Evolutionary conservation across 2,888 invertebrate genomes (phyloP).

Genomic region (Drosophila algonquin): DNA sequence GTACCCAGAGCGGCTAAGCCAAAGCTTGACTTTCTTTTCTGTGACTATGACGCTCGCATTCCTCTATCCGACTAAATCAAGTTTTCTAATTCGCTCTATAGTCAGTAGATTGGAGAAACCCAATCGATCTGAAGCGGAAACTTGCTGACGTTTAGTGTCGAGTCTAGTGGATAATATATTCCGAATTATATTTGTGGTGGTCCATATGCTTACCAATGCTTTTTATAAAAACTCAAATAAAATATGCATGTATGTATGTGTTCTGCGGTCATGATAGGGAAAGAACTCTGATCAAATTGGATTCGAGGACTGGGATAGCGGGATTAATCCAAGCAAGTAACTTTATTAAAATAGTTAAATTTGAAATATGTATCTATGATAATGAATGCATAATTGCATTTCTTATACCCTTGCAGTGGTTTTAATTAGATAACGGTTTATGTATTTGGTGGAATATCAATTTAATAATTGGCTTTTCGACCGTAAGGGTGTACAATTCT

Average conservation of each 20-base stretch:
- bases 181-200: no score
- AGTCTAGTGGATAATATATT: not conserved
- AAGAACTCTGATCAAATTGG: slow-evolving; percentile 7
- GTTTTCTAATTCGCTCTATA: not conserved
- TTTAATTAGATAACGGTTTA: slow-evolving; percentile 28
- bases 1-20: no score
- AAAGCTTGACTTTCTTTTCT: not conserved
- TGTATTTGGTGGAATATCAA: slow-evolving; percentile 16
- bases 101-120: not conserved
- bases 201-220: not conserved
- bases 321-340: slow-evolving; percentile 44
- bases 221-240: not conserved
- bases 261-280: no score
- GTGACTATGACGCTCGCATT: not conserved
- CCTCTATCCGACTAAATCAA: not conserved
- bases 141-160: not conserved
- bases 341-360: slow-evolving; percentile 41
- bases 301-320: slow-evolving; percentile 26
- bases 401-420: slow-evolving; percentile 20
- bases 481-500: slow-evolving; percentile 9
- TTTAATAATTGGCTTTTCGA: slow-evolving; percentile 38
- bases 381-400: slow-evolving; percentile 25
- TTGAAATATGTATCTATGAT: slow-evolving; percentile 20
- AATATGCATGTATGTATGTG: no score
- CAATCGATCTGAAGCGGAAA: not conserved